Percentiles rank a stretch among this genome's conserved stretches.
phyloP scores from a whole-genome alignment of 1,140 invertebrate genomes.

The Formica selysi region DNA sequence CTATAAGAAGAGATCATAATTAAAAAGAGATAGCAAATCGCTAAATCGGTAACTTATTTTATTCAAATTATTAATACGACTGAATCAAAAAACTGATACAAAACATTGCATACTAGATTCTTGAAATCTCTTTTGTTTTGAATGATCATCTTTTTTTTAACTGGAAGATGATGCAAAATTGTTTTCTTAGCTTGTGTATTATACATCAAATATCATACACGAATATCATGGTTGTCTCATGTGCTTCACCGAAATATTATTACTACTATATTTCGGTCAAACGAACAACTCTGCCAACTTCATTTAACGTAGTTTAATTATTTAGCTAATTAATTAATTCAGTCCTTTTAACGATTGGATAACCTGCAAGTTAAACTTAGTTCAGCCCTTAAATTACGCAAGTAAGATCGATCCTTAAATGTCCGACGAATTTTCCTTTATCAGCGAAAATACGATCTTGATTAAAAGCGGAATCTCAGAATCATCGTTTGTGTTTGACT shows the following conservation, averaged over 20 bases:
- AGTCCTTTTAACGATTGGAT: conserved; percentile 52
- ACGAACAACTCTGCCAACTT: conserved; percentile 31
- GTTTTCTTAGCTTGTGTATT: neutral
- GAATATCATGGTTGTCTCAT: neutral
- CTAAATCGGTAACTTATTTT: neutral
- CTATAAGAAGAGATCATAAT: neutral
- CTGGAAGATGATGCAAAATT: conserved; percentile 37
- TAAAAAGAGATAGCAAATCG: neutral
- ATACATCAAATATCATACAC: neutral
- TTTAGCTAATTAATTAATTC: conserved; percentile 57
- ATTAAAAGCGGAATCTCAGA: conserved; percentile 58
- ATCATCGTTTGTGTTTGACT: conserved; percentile 39
- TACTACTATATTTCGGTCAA: conserved; percentile 23
- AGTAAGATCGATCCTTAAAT: conserved; percentile 60
- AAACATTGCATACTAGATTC: neutral
- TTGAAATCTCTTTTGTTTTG: neutral
- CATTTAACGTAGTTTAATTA: conserved; percentile 51
- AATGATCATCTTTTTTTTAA: neutral
- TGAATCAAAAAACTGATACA: neutral
- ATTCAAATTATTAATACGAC: neutral
- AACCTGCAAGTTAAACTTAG: conserved; percentile 41
- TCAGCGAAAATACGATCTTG: conserved; percentile 45
- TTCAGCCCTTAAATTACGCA: conserved; percentile 58
- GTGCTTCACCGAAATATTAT: conserved; percentile 16
- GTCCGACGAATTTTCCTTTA: conserved; percentile 49